Percentiles rank a stretch among this genome's conserved stretches.
Conservation (phyloP, 2,797 vertebrate genomes). For the Enteromius fasciolatus region DNA sequence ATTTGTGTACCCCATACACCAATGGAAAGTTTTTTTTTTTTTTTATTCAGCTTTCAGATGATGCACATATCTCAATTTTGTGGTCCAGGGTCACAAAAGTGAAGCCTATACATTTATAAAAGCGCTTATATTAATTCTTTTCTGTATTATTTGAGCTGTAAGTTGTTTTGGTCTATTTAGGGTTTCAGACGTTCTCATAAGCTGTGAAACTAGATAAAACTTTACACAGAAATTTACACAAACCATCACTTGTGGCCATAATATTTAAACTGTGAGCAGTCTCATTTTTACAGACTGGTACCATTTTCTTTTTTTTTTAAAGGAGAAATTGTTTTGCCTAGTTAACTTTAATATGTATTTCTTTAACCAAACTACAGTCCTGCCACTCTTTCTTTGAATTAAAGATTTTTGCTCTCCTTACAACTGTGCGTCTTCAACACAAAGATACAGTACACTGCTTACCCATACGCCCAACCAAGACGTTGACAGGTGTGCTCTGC, state of each 20-base stretch:
- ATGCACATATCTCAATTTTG: too few species aligned
- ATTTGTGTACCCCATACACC: too few species aligned
- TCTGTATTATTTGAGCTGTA: not conserved
- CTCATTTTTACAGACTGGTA: not conserved
- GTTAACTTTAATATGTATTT: not conserved
- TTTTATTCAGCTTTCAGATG: too few species aligned
- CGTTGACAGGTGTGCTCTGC: constrained; percentile 68
- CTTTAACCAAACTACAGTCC: not conserved
- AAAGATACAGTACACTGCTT: constrained; percentile 24
- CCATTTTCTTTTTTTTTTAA: not conserved
- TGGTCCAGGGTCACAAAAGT: not conserved
- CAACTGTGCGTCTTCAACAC: not conserved
- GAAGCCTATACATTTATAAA: not conserved
- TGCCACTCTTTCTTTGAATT: not conserved
- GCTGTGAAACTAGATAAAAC: not conserved
- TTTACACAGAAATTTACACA: not conserved
- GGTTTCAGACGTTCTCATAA: not conserved
- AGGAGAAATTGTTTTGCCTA: not conserved
- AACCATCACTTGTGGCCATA: too few species aligned
- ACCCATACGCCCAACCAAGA: constrained; percentile 29
- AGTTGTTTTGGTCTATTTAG: not conserved
- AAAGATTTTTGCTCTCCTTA: not conserved
- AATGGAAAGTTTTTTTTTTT: too few species aligned
- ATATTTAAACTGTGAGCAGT: too few species aligned
- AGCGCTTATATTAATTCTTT: not conserved